Base-by-base conservation (phyloP, 2,797 vertebrate species). In the Lutjanus argentimaculatus region DNA sequence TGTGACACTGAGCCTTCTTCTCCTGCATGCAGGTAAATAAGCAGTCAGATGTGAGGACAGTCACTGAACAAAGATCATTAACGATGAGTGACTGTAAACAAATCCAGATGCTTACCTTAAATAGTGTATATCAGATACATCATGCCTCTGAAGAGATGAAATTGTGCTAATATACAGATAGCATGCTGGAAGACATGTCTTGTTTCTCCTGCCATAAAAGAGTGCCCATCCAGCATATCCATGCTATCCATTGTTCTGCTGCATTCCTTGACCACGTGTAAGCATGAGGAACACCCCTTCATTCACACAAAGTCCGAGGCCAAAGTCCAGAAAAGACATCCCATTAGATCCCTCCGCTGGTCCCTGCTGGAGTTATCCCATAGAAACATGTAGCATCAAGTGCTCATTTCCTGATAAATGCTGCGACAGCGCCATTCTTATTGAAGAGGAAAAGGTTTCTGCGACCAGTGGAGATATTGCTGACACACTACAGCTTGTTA, bases 21-120 rank as follows among this genome's bases (percentile, higher is more conserved):
- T 8, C 66, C 22, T 48, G 8, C 11, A 36, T 46, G 19, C 4
- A 59, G 19, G 36, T 25, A 57, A 79, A 72, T 19, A 36, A 21
- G 55, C n/a, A 59, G 22, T 49, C 40, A 58, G 19, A 70, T n/a
- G 65, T 17, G 8, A 16, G 12, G 17, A 63, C n/a, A 73, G 16
- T 10, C 46, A n/a, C 6, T 57, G 3, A 46, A 16, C 30, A 19
- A 56, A 3, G 22, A 3, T 15, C 63, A 48, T 36, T 36, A 36
- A 36, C 16, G 70, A n/a, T 36, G 17, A 12, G 12, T 42, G 2
- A 49, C 2, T 51, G 15, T 19, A 36, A 58, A 45, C 4, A 58
- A 22, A 57, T 74, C 21, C 17, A 10, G 9, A 15, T 45, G 49
- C 74, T 76, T 72, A 86, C 80, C 82, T 57, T 48, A 25, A 64